A percentile compares a stretch with the other conserved stretches of the same genome.
These are phyloP conservation scores for Dolichomitus sp. DNA, from an alignment of 2,888 invertebrate species.

Conservation along the genomic window DNA sequence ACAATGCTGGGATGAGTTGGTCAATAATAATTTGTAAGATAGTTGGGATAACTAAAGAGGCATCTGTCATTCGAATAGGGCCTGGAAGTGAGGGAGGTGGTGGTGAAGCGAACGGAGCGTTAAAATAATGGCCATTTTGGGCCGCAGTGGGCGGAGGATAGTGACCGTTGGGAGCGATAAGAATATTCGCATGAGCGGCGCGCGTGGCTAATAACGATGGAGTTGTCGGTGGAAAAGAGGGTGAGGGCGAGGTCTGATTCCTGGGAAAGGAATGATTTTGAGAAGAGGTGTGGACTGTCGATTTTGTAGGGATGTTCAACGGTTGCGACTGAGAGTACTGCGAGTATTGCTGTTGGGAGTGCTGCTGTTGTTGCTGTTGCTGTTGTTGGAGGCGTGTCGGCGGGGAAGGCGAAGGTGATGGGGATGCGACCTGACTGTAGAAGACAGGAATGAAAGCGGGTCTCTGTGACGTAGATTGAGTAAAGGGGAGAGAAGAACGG, in stretches of 20 bases:
- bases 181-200: not conserved
- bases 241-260: not conserved
- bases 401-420: not conserved
- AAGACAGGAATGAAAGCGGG: not conserved
- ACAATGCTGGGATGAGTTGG: not conserved
- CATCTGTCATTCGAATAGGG: not conserved
- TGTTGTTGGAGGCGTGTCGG: not conserved
- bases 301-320: not conserved
- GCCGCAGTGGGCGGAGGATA: not conserved
- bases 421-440: not conserved
- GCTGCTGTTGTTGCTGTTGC: not conserved
- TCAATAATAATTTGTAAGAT: not conserved
- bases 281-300: not conserved
- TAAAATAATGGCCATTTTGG: not conserved
- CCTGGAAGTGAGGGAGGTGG: not conserved
- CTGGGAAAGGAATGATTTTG: too few relatives aligned
- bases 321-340: not conserved
- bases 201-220: not conserved
- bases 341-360: not conserved
- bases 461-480: not conserved
- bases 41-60: not conserved
- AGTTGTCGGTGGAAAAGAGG: not conserved
- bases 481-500: not conserved
- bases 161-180: conserved; percentile 5
- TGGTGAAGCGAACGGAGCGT: not conserved